A percentile compares a stretch with the other conserved stretches of the same genome.
Evolutionary conservation across 2,888 invertebrate genomes (phyloP).

Genomic region (Philereme vetulata): DNA sequence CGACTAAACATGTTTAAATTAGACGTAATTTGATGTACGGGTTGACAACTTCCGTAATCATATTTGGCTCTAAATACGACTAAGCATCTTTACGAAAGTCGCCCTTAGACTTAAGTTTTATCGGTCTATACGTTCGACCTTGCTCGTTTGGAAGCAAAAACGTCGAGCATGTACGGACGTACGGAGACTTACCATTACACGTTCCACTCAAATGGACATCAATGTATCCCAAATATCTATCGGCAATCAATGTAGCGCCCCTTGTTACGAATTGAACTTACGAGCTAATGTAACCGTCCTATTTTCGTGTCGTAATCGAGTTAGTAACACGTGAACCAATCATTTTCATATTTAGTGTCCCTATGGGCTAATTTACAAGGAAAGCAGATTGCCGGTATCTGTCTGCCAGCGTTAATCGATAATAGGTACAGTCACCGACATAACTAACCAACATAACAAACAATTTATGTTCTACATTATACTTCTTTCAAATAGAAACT

Average conservation of each 20-base stretch:
- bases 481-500: no score
- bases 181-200: not conserved
- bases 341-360: constrained; percentile 63
- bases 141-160: no score
- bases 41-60: no score
- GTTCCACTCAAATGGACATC: constrained; percentile 7
- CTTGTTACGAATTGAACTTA: constrained; percentile 28
- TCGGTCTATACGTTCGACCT: no score
- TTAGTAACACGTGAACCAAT: constrained; percentile 59
- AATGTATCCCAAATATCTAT: constrained; percentile 17
- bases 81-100: no score
- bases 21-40: no score
- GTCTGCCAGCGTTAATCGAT: constrained; percentile 3
- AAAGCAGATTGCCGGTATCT: constrained; percentile 7
- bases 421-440: not conserved
- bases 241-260: constrained; percentile 21
- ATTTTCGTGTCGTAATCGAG: constrained; percentile 48
- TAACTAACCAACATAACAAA: no score
- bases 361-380: constrained; percentile 30
- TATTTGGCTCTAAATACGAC: no score
- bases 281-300: constrained; percentile 40
- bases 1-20: no score
- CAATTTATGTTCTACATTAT: no score
- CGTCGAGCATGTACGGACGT: no score
- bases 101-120: no score